Conservation (phyloP, 2,888 invertebrate species). For the Drymonia ruficornis region DNA sequence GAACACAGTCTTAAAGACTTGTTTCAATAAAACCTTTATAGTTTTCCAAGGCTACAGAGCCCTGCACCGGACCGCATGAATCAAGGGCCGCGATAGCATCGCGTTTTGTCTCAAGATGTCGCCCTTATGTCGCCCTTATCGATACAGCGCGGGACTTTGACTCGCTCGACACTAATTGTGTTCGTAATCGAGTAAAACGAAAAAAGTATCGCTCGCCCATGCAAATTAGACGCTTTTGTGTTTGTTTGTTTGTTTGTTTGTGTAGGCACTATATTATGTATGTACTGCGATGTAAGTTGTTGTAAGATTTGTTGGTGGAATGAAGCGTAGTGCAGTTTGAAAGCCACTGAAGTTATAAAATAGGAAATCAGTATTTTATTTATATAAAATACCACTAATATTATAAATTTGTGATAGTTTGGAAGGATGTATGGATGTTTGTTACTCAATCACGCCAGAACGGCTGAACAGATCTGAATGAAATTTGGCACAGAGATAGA, state of each 20-base stretch:
- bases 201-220: constrained; percentile 57
- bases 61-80: constrained; percentile 36
- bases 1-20: not conserved
- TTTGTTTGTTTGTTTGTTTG: constrained; percentile 26
- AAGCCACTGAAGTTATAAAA: too few relatives aligned
- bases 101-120: constrained; percentile 77
- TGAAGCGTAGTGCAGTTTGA: too few relatives aligned
- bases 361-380: too few relatives aligned
- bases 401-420: too few relatives aligned
- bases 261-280: not conserved
- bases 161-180: constrained; percentile 79
- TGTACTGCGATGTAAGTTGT: not conserved
- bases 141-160: constrained; percentile 63
- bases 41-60: constrained; percentile 1
- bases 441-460: too few relatives aligned
- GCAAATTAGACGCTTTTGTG: constrained; percentile 53
- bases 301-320: not conserved
- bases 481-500: too few relatives aligned
- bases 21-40: constrained; percentile 1
- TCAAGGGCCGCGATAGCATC: constrained; percentile 62
- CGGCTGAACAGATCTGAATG: too few relatives aligned
- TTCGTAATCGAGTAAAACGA: constrained; percentile 61
- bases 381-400: too few relatives aligned
- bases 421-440: too few relatives aligned
- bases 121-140: constrained; percentile 73